Conservation (phyloP, 1,140 invertebrate species). For the Zaprionus inermis region DNA sequence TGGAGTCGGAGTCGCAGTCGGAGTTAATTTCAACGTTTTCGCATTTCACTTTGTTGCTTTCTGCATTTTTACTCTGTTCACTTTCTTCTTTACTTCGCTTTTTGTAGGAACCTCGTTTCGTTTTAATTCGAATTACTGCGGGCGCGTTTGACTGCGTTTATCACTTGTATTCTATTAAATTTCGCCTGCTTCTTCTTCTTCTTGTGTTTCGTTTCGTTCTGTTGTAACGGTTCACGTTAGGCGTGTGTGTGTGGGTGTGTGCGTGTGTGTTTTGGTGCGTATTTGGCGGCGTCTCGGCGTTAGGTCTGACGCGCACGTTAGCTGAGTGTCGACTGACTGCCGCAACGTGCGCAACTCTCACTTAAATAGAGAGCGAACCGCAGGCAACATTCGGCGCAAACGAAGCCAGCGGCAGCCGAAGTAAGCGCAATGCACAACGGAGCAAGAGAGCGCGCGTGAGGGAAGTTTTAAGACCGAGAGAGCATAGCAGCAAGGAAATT, state of each 20-base stretch:
- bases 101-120: constrained; percentile 62
- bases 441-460: not conserved
- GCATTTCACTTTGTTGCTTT: constrained; percentile 18
- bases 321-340: constrained; percentile 76
- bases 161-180: constrained; percentile 39
- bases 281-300: constrained; percentile 15
- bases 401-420: constrained; percentile 15
- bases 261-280: constrained; percentile 19
- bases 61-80: constrained; percentile 34
- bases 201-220: not conserved
- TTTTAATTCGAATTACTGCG: constrained; percentile 38
- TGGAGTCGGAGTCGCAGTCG: constrained; percentile 27
- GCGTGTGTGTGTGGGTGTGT: constrained; percentile 28
- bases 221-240: constrained; percentile 43
- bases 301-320: constrained; percentile 64
- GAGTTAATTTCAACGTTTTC: constrained; percentile 56
- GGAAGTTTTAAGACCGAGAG: constrained; percentile 39
- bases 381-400: constrained; percentile 25
- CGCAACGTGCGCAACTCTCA: constrained; percentile 78
- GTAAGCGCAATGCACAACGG: not conserved
- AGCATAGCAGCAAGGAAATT: constrained; percentile 39
- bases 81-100: constrained; percentile 16
- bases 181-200: not conserved
- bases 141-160: constrained; percentile 41
- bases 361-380: constrained; percentile 63